phyloP scores from a whole-genome alignment of 2,113 vertebrate species.

The Elanoides forficatus region DNA sequence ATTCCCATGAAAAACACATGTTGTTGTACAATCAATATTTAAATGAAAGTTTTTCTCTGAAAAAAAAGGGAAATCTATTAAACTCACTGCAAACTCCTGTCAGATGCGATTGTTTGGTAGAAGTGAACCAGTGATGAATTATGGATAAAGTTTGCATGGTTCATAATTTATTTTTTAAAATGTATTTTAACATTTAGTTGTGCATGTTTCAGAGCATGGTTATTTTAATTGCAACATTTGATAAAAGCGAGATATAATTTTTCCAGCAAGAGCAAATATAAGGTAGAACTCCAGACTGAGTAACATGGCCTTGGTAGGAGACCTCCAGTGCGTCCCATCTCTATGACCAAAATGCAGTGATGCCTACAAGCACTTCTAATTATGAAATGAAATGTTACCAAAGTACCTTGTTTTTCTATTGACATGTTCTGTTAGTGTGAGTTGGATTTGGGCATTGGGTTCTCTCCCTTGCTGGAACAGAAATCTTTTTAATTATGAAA shows the following conservation, averaged over 20 bases:
- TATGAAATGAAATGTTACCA: background rate
- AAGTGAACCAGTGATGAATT: background rate
- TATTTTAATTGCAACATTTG: background rate
- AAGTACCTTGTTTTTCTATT: background rate
- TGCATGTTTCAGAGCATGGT: background rate
- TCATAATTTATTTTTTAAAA: background rate
- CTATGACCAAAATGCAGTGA: background rate
- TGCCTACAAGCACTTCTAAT: background rate
- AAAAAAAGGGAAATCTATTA: background rate
- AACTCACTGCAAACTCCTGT: background rate
- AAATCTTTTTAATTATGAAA: background rate
- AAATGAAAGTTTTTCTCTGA: background rate
- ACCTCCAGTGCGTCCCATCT: background rate
- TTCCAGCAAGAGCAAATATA: background rate
- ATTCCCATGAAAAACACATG: background rate
- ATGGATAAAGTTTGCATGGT: background rate
- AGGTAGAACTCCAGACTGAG: background rate
- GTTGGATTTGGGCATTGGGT: background rate
- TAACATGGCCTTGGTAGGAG: background rate
- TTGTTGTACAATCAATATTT: background rate
- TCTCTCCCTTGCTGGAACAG: background rate
- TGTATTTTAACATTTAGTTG: background rate
- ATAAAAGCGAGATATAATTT: background rate
- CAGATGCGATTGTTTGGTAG: background rate
- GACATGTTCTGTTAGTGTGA: background rate